Evolutionary conservation across 2,888 invertebrate genomes (phyloP).

Genomic region (Dicycla oo): DNA sequence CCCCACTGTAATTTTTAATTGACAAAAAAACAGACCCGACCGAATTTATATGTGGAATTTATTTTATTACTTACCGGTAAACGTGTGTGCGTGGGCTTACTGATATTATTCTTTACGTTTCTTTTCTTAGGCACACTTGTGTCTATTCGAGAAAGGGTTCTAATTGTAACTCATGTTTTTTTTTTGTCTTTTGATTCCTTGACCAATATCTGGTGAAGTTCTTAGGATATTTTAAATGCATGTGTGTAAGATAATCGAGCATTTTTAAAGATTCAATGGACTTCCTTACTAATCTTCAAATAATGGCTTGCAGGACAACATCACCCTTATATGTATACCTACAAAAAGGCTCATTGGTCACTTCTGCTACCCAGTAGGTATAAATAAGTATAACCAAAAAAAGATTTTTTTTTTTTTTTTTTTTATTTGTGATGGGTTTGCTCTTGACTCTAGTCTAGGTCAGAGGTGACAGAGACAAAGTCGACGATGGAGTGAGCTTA

Average conservation of each 20-base stretch:
- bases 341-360: not conserved
- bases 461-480: too few species aligned
- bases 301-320: too few species aligned
- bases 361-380: not conserved
- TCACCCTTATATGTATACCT: too few species aligned
- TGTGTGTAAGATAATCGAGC: not conserved
- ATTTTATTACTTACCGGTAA: constrained; percentile 83
- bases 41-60: constrained; percentile 87
- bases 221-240: constrained; percentile 20
- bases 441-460: too few species aligned
- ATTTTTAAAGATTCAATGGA: not conserved
- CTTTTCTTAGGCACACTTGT: constrained; percentile 63
- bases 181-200: constrained; percentile 21
- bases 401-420: too few species aligned
- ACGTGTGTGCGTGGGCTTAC: constrained; percentile 78
- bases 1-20: constrained; percentile 88
- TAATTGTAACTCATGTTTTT: constrained; percentile 50
- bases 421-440: too few species aligned
- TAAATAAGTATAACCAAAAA: not conserved
- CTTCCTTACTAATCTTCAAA: too few species aligned
- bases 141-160: constrained; percentile 58
- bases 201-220: not conserved
- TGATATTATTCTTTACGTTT: constrained; percentile 73
- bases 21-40: constrained; percentile 87
- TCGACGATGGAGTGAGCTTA: too few species aligned